Percentiles rank a stretch among this genome's conserved stretches.
phyloP scores from a whole-genome alignment of 2,888 invertebrate species.

The Lepidocyrtoides sp. region DNA sequence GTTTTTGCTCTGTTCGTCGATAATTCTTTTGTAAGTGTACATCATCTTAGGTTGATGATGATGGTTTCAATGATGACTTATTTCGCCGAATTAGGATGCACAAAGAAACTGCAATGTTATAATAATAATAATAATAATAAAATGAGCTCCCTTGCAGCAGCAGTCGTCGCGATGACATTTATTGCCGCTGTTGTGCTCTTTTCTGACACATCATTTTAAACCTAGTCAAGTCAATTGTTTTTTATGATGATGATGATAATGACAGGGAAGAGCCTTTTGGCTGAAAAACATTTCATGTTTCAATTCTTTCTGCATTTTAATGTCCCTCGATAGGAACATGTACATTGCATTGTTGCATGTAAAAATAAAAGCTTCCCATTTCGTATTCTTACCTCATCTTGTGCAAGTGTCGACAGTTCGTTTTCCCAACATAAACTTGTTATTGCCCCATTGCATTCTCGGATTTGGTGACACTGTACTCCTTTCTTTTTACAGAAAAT shows the following conservation, averaged over 20 bases:
- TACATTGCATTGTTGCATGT: background rate
- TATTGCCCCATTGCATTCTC: conserved; percentile 25
- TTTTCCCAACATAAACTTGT: background rate
- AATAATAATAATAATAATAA: no score
- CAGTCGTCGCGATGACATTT: no score
- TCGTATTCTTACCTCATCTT: no score
- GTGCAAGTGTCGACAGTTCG: background rate
- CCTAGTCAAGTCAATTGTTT: no score
- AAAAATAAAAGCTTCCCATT: no score
- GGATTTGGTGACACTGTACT: background rate
- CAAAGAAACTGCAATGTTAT: no score
- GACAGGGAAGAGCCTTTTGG: background rate
- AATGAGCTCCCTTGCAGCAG: no score
- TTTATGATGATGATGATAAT: background rate
- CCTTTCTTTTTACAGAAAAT: background rate
- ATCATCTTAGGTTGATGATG: no score
- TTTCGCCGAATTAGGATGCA: background rate
- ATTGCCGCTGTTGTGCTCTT: no score
- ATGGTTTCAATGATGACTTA: background rate
- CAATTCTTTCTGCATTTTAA: background rate
- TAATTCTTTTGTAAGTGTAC: no score
- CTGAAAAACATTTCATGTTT: background rate
- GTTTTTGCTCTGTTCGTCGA: no score
- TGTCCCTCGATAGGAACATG: background rate
- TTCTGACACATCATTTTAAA: no score